Base-by-base conservation (phyloP, 2,888 invertebrate genomes). In the Caradrina clavipalpis region DNA sequence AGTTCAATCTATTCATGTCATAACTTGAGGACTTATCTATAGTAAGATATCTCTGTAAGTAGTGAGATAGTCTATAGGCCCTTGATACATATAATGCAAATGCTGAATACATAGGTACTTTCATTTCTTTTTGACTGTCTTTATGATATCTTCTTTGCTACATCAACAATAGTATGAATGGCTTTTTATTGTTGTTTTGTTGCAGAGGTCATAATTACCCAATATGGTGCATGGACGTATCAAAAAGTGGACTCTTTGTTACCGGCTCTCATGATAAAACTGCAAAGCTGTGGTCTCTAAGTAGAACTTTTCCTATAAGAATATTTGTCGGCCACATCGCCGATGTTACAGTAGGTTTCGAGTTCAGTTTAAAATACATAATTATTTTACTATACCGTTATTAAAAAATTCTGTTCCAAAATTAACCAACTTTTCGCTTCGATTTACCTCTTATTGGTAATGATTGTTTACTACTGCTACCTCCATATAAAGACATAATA, bases 311-410 rank as follows among this genome's bases (percentile, higher is more conserved):
- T 90, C 98, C 98, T 11, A 95, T 99, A 1, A 96, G 99, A 81
- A 97, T 98, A 74, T 98, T 98, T 92, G 97, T 98, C 49, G 99
- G 99, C 1, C 99, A 99, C 90, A 97, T 97, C 64, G 97, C 98
- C 89, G 98, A 99, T 95, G 98, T 99, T 26, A 98, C 98, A 90
- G 98, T 98, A 93, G 96, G 97, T 93, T 6, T 51, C 1, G 7
- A 21, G 19, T 59, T 2, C 11, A 45, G 5, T 57, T 66, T 45
- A 51, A 55, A 54, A 50, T 26, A 26, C 26, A 26, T 26, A 3
- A 26, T 26, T 26, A 26, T 26, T 26, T 4, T 4, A 26, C 2
- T 2, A 35, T 35, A 31, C 31, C 31, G 2, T 7, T 7, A 31
- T 31, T 5, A 7, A 31, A 31, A 7, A 31, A 31, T 2, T 5